Evolutionary conservation across 2,888 invertebrate genomes (phyloP), one percentile per base, ranked within the genome.

Genomic region (Leptarthrus brevirostris): DNA sequence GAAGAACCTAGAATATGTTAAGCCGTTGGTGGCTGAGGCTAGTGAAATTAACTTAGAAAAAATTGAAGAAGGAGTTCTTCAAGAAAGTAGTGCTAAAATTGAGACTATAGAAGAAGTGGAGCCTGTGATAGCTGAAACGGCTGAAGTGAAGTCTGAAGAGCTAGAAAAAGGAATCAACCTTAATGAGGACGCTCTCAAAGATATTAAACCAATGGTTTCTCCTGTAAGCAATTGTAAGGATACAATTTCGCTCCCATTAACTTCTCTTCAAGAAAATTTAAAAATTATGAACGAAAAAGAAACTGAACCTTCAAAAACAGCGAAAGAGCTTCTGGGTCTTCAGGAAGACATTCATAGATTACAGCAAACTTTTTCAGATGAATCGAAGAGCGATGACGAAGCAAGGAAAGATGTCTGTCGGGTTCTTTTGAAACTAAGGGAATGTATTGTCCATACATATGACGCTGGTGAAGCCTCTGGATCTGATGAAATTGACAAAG

Each of bases 381-480:
- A 26, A 12, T 3, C 14, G 12, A 26, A 16, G 10, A 14, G n/a
- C 3, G 40, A 26, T 14, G 44, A 66, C 1, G 44, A 73, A 34
- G 8, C 16, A 8, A 66, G 66, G 2, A 54, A 56, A 8, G 22
- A 36, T 12, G 16, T 44, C 5, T 58, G 66, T 18, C 71, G 61
- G 26, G 58, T 54, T 12, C 14, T 75, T 6, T 54, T 76, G 10
- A 69, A 71, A 69, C 58, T 75, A 24, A 36, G 75, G 20, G 73
- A 76, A 58, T 71, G 74, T 18, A 30, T 76, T 18, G 75, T 75
- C 18, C 76, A 76, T 53, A 76, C 75, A 0, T 74, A 71, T 71
- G 76, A 76, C 1, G 26, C 16, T 52, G 18, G 34, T 24, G 49
- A 34, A 36, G 22, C 20, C 16, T 2, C 4, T 40, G 53, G 22